Percentiles rank a stretch among this genome's conserved stretches.
These are phyloP conservation scores for Papilio polytes DNA, from an alignment of 1,140 invertebrate species.

Conservation along the genomic window DNA sequence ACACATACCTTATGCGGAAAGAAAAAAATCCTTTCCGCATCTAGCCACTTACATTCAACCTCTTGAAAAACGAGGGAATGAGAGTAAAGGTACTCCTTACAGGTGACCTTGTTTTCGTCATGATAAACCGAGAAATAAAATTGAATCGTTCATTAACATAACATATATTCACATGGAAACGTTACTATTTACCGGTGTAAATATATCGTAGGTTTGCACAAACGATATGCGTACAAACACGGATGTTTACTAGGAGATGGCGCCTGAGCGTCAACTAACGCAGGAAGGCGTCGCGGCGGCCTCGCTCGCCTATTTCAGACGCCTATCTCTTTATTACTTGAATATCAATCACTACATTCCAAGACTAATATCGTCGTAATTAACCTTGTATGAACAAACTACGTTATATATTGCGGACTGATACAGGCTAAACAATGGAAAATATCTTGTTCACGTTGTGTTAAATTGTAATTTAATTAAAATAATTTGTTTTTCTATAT, in stretches of 20 bases:
- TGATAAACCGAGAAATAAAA: not conserved
- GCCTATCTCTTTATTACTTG: constrained; percentile 66
- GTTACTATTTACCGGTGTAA: not conserved
- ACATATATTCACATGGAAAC: not conserved
- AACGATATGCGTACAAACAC: constrained; percentile 43
- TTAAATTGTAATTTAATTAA: not conserved
- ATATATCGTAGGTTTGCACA: not conserved
- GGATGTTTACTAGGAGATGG: constrained; percentile 52
- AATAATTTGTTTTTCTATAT: too few species aligned
- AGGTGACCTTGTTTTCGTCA: not conserved
- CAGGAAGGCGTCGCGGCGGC: constrained; percentile 62
- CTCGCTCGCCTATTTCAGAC: constrained; percentile 76
- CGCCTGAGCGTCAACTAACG: constrained; percentile 59
- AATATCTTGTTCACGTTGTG: not conserved
- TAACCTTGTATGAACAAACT: constrained; percentile 44
- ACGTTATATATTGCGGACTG: constrained; percentile 23
- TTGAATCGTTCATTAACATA: not conserved
- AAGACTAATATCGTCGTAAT: constrained; percentile 47
- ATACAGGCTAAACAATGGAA: constrained; percentile 3
- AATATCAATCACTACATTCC: constrained; percentile 70
- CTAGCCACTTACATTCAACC: not conserved
- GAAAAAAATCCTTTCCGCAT: not conserved
- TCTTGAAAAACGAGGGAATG: not conserved
- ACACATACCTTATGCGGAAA: not conserved
- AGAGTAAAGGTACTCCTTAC: not conserved